phyloP scores from a whole-genome alignment of 2,888 invertebrate species.

The Ornithoptera alexandrae region DNA sequence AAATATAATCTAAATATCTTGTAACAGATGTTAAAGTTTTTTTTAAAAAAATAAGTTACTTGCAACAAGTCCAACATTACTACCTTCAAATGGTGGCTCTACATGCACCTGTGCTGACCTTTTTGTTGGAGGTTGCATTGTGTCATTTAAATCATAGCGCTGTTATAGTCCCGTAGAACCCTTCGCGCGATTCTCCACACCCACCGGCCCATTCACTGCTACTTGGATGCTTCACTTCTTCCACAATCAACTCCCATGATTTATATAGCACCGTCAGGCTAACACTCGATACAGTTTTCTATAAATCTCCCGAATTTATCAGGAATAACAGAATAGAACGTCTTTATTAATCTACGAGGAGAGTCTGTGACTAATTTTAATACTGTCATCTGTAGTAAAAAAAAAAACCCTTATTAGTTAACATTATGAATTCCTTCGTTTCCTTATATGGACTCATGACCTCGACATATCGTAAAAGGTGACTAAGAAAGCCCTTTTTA shows the following conservation, averaged over 20 bases:
- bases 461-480: too few species aligned
- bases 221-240: slow-evolving; percentile 28
- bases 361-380: slow-evolving; percentile 5
- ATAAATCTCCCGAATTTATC: slow-evolving; percentile 24
- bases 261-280: slow-evolving; percentile 31
- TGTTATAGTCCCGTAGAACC: slow-evolving; percentile 40
- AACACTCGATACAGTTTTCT: slow-evolving; percentile 21
- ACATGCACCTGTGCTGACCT: slow-evolving; percentile 43
- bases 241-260: slow-evolving; percentile 29
- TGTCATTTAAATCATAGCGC: slow-evolving; percentile 45
- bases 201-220: slow-evolving; percentile 31
- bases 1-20: too few species aligned
- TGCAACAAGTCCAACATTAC: too few species aligned
- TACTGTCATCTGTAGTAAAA: neutral
- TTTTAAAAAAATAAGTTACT: too few species aligned
- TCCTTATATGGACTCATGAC: too few species aligned
- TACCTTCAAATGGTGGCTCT: slow-evolving; percentile 23
- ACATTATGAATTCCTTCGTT: too few species aligned
- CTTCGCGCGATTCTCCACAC: slow-evolving; percentile 47
- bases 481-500: too few species aligned
- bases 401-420: too few species aligned
- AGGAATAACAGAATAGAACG: slow-evolving; percentile 20
- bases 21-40: too few species aligned
- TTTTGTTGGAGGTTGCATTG: slow-evolving; percentile 35
- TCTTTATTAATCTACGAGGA: slow-evolving; percentile 15